These are phyloP conservation scores for Metellina segmentata DNA, from an alignment of 2,888 invertebrate genomes.

Conservation along the genomic window DNA sequence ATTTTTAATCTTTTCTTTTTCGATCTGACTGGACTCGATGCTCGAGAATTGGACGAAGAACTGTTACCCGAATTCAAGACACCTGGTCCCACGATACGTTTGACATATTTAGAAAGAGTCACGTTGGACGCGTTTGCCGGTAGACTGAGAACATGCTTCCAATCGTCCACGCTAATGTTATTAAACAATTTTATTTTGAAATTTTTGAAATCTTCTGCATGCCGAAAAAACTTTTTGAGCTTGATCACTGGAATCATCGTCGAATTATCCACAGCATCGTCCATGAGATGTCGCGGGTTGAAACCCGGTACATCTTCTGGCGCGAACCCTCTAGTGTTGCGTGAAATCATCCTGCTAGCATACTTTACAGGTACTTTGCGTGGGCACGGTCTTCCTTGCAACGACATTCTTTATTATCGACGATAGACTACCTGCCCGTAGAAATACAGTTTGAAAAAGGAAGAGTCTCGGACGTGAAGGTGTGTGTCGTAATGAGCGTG, in stretches of 20 bases:
- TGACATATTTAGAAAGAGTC: not conserved
- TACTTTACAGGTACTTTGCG: slow-evolving; percentile 1
- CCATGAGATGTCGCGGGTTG: not conserved
- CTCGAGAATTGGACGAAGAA: not conserved
- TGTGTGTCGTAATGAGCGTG: slow-evolving; percentile 42
- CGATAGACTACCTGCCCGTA: slow-evolving; percentile 5
- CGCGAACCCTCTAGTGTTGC: not conserved
- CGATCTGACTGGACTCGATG: not conserved
- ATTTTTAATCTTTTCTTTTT: not conserved
- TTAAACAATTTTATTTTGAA: not conserved
- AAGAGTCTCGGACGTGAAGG: too few species aligned
- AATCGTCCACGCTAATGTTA: not conserved
- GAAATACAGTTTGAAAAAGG: too few species aligned
- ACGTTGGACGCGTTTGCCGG: not conserved
- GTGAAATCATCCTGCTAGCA: not conserved
- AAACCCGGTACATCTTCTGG: not conserved
- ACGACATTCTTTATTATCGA: not conserved
- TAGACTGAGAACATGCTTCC: not conserved
- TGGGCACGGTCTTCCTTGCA: not conserved
- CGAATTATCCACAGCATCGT: not conserved
- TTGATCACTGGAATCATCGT: not conserved
- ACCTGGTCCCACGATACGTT: not conserved
- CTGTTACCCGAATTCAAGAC: too few species aligned
- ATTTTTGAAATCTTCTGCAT: not conserved
- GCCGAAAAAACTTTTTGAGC: slow-evolving; percentile 20